Evolutionary conservation across 2,113 vertebrate species (phyloP).

Genomic region (Reinhardtius hippoglossoides): DNA sequence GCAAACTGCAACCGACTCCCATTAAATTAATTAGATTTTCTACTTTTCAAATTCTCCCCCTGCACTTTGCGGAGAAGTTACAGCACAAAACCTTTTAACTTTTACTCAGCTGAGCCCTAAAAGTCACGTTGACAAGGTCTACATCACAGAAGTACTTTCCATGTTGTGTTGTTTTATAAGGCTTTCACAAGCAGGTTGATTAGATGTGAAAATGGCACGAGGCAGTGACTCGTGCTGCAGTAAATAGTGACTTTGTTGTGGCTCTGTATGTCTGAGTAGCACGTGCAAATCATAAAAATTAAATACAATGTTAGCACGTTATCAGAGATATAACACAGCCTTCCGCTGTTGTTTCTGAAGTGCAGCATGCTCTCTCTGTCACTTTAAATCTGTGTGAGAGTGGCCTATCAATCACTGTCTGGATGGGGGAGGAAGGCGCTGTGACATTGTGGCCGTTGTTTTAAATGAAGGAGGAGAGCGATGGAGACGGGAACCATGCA

Average conservation of each 20-base stretch:
- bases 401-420: slow-evolving; percentile 40
- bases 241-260: neutral
- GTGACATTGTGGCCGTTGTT: slow-evolving; percentile 26
- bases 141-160: neutral
- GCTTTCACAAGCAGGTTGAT: neutral
- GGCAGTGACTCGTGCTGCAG: neutral
- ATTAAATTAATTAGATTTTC: slow-evolving; percentile 33
- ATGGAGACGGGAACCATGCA: slow-evolving; percentile 22
- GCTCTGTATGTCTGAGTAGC: neutral
- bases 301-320: neutral
- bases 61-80: neutral
- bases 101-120: neutral
- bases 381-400: slow-evolving; percentile 38
- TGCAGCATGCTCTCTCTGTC: slow-evolving; percentile 3
- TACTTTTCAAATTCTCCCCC: slow-evolving; percentile 6
- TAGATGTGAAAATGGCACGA: neutral
- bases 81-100: neutral
- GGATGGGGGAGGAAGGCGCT: neutral
- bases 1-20: slow-evolving; percentile 20
- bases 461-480: slow-evolving; percentile 35
- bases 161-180: neutral
- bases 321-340: neutral
- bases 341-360: slow-evolving; percentile 1
- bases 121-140: neutral
- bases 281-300: neutral